Evolutionary conservation across 2,888 invertebrate genomes (phyloP).

Genomic region (Cephus sareptanus): DNA sequence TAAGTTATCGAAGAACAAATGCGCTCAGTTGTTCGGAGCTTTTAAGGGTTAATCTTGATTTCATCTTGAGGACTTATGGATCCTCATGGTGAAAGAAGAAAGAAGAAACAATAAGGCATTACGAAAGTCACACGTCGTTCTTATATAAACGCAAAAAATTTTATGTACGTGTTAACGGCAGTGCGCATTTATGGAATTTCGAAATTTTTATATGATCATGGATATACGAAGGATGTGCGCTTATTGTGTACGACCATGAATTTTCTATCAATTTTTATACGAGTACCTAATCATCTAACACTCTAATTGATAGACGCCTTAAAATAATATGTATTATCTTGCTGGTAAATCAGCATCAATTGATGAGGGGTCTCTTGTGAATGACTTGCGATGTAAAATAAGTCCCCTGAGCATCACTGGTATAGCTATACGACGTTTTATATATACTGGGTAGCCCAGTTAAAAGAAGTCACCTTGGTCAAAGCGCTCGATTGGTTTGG

Average conservation of each 20-base stretch:
- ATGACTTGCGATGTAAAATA: background rate
- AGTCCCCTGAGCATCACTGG: background rate
- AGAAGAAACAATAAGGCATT: background rate
- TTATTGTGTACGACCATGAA: background rate
- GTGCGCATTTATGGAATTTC: conserved; percentile 60
- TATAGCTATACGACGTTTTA: background rate
- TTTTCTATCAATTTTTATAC: background rate
- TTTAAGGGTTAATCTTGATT: background rate
- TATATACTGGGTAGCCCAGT: background rate
- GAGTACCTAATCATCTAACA: background rate
- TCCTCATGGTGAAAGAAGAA: background rate
- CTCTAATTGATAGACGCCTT: background rate
- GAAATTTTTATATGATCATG: conserved; percentile 13
- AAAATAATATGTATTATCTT: background rate
- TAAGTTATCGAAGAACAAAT: background rate
- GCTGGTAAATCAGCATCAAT: background rate
- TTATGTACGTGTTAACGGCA: conserved; percentile 47
- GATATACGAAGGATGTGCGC: background rate
- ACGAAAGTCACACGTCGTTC: background rate
- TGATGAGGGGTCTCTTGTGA: background rate
- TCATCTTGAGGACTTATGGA: background rate
- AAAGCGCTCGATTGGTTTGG: too few species aligned
- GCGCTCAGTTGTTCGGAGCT: background rate
- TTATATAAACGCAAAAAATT: background rate
- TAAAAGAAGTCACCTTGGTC: background rate